A percentile compares a stretch with the other conserved stretches of the same genome.
Conservation (phyloP, 2,888 invertebrate genomes). For the Melanostoma mellinum region DNA sequence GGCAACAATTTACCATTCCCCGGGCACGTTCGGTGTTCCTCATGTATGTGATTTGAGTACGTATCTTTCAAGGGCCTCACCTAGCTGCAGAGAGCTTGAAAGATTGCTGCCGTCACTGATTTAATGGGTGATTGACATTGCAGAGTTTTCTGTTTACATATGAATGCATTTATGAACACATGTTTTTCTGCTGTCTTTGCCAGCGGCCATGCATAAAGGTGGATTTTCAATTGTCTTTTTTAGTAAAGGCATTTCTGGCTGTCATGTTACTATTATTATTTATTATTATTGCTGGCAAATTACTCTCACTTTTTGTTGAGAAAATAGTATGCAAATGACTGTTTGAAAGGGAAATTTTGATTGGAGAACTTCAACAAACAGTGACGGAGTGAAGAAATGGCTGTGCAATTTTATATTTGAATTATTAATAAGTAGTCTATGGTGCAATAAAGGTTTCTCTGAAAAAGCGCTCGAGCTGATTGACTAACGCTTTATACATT, state of each 20-base stretch:
- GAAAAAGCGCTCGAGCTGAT: too few relatives aligned
- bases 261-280: slow-evolving; percentile 54
- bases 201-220: slow-evolving; percentile 3
- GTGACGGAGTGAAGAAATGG: slow-evolving; percentile 6
- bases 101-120: slow-evolving; percentile 49
- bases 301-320: slow-evolving; percentile 58
- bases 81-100: slow-evolving; percentile 25
- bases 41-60: slow-evolving; percentile 2
- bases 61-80: slow-evolving; percentile 66
- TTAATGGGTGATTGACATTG: slow-evolving; percentile 68
- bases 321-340: slow-evolving; percentile 42
- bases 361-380: slow-evolving; percentile 25
- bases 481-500: too few relatives aligned
- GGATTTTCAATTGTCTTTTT: slow-evolving; percentile 48
- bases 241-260: slow-evolving; percentile 1
- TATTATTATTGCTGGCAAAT: slow-evolving; percentile 59
- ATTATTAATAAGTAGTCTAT: neutral
- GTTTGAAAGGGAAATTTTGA: slow-evolving; percentile 40
- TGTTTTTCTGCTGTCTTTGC: slow-evolving; percentile 1
- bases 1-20: slow-evolving; percentile 52
- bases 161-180: slow-evolving; percentile 47
- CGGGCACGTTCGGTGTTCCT: slow-evolving; percentile 21
- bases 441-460: too few relatives aligned
- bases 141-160: slow-evolving; percentile 57
- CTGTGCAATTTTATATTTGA: slow-evolving; percentile 9